Conservation (phyloP, 2,797 vertebrate species). For the Myotis daubentonii region DNA sequence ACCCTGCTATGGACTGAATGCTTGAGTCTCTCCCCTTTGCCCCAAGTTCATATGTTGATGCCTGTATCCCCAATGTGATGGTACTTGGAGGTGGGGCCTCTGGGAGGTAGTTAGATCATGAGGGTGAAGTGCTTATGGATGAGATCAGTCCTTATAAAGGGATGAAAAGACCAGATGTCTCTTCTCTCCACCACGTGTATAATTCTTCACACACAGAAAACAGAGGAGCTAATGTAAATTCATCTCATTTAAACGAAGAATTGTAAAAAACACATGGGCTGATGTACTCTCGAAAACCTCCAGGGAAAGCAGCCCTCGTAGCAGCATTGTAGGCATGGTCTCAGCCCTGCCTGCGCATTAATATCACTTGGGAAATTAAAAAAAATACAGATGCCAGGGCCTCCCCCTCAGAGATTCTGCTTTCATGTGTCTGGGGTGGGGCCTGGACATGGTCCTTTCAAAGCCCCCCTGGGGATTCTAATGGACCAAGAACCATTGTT, state of each 20-base stretch:
- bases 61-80: not conserved
- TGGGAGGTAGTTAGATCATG: not conserved
- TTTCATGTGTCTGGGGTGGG: not conserved
- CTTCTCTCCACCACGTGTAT: not conserved
- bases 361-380: not conserved
- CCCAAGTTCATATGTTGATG: accelerated
- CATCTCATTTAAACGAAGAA: slow-evolving; percentile 3
- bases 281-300: not conserved
- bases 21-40: not conserved
- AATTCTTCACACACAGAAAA: not conserved
- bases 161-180: not conserved
- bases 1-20: not conserved
- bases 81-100: not conserved
- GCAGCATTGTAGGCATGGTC: not conserved
- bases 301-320: not conserved
- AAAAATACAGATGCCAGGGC: not conserved
- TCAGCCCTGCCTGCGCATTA: not conserved
- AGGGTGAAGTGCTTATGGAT: not conserved
- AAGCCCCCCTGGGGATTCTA: not conserved
- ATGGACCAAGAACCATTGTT: not conserved
- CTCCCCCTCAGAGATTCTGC: not conserved
- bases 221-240: not conserved
- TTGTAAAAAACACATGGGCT: not conserved
- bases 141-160: not conserved
- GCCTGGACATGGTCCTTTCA: not conserved